Conservation (phyloP, 2,888 invertebrate genomes). For the Embidobia sp. region DNA sequence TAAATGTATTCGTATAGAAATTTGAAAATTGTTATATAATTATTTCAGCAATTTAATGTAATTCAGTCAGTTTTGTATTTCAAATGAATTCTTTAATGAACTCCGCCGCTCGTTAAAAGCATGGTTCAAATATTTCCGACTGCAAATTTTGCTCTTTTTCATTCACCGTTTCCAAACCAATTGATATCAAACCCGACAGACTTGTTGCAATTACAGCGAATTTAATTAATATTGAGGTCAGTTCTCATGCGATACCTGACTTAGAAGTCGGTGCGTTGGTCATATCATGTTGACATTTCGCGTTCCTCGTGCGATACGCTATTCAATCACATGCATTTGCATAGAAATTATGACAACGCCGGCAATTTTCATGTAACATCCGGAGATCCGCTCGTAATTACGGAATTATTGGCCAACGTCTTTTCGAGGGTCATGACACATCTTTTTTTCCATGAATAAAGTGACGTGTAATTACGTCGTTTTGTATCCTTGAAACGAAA, state of each 20-base stretch:
- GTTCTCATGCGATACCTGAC: slow-evolving; percentile 33
- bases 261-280: slow-evolving; percentile 13
- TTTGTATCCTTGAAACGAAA: background rate
- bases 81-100: too few relatives aligned
- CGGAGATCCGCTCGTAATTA: slow-evolving; percentile 39
- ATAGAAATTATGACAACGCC: slow-evolving; percentile 51
- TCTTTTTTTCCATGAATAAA: slow-evolving; percentile 1
- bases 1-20: too few relatives aligned
- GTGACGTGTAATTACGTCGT: too few relatives aligned
- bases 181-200: too few relatives aligned
- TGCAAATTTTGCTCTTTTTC: too few relatives aligned
- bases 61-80: too few relatives aligned
- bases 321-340: slow-evolving; percentile 54
- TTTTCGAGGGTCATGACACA: slow-evolving; percentile 43
- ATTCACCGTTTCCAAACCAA: too few relatives aligned
- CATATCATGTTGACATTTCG: slow-evolving; percentile 45
- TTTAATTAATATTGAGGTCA: slow-evolving; percentile 37
- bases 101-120: too few relatives aligned
- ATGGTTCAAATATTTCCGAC: too few relatives aligned
- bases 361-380: slow-evolving; percentile 63
- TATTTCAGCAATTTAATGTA: too few relatives aligned
- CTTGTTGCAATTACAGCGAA: slow-evolving; percentile 25
- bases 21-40: too few relatives aligned
- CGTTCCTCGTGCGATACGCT: slow-evolving; percentile 18
- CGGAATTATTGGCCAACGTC: slow-evolving; percentile 24